These are phyloP conservation scores for Tiliacea citrago DNA, from an alignment of 2,888 invertebrate genomes.

Conservation along the genomic window DNA sequence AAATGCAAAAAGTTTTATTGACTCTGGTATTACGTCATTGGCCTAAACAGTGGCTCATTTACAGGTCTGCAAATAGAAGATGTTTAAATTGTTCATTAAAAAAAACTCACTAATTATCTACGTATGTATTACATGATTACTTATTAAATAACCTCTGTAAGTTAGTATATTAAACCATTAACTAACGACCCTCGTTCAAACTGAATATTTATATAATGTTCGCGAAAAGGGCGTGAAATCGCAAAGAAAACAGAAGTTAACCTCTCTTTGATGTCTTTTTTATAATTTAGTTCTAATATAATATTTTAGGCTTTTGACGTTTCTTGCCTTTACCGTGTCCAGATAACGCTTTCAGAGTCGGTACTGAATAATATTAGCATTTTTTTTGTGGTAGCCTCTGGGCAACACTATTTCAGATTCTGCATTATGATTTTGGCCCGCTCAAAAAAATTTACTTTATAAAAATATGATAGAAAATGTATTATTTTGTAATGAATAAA, in stretches of 20 bases:
- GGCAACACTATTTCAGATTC: conserved; percentile 13
- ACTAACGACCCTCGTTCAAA: conserved; percentile 63
- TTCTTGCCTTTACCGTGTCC: conserved; percentile 4
- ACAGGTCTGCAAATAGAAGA: background rate
- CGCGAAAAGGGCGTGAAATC: conserved; percentile 69
- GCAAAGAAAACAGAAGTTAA: conserved; percentile 70
- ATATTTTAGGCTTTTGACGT: conserved; percentile 25
- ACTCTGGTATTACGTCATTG: no score
- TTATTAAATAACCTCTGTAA: background rate
- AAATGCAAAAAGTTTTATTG: background rate
- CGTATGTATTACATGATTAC: background rate
- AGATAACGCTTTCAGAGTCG: conserved; percentile 20
- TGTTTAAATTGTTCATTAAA: background rate
- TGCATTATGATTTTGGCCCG: conserved; percentile 20
- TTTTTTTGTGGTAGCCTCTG: conserved; percentile 6
- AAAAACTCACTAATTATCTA: background rate
- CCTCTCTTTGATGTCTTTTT: conserved; percentile 68
- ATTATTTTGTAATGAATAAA: background rate
- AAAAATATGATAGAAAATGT: background rate
- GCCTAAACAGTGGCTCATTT: background rate
- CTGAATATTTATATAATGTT: conserved; percentile 70
- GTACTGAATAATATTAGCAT: conserved; percentile 37
- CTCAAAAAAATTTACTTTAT: no score
- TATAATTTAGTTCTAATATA: conserved; percentile 65
- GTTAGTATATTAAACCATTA: conserved; percentile 37